phyloP scores from a whole-genome alignment of 1,140 invertebrate genomes.

The Brachystomella parvula region DNA sequence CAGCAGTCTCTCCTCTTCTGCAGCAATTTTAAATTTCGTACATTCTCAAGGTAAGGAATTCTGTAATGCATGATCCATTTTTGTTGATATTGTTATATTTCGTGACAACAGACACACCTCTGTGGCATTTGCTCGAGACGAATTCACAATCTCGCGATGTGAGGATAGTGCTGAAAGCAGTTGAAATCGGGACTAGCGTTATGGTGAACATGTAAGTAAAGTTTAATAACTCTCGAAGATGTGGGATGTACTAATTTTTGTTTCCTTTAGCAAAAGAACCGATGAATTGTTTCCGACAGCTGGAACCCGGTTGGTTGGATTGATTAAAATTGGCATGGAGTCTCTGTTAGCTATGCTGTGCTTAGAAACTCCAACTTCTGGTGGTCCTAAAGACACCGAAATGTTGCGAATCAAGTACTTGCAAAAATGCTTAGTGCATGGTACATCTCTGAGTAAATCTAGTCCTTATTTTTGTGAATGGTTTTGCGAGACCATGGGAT shows the following conservation, averaged over 20 bases:
- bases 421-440: slow-evolving; percentile 30
- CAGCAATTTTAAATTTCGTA: slow-evolving; percentile 28
- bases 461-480: slow-evolving; percentile 23
- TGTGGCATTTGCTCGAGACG: slow-evolving; percentile 49
- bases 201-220: slow-evolving; percentile 54
- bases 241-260: neutral
- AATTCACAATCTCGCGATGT: slow-evolving; percentile 55
- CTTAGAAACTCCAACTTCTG: neutral
- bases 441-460: slow-evolving; percentile 30
- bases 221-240: neutral
- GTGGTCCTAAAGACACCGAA: neutral
- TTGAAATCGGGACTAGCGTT: slow-evolving; percentile 54
- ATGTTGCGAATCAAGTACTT: slow-evolving; percentile 19
- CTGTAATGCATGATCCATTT: slow-evolving; percentile 2
- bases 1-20: slow-evolving; percentile 27
- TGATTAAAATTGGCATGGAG: slow-evolving; percentile 25
- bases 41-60: slow-evolving; percentile 22
- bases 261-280: slow-evolving; percentile 19
- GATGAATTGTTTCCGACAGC: slow-evolving; percentile 15
- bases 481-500: slow-evolving; percentile 25
- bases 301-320: slow-evolving; percentile 22
- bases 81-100: slow-evolving; percentile 7
- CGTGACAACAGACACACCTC: slow-evolving; percentile 43
- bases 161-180: slow-evolving; percentile 57
- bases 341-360: slow-evolving; percentile 10